Evolutionary conservation across 2,888 invertebrate species (phyloP), one percentile per base, ranked within the genome.

Genomic region (Lepidocyrtinus sp.): DNA sequence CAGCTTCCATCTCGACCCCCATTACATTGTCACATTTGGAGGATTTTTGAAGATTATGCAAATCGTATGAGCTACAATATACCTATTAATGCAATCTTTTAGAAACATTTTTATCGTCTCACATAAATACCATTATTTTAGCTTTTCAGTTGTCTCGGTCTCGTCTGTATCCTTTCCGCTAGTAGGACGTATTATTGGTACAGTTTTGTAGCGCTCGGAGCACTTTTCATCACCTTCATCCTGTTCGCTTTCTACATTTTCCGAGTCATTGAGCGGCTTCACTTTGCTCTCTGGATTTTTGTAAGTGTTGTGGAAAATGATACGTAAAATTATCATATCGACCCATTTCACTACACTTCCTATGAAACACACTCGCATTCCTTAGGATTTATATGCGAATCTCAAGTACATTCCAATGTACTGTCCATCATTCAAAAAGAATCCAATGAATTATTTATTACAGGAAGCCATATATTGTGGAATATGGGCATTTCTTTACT

Each of bases 281-380:
- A 93, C 88, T 93, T 92, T 89, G 93, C 96, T 86, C 96, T 96
- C 1, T 96, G 96, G 96, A 89, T 96, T 79, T 93, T 95, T 83
- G 96, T 92, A 88, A 89, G 90, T 87, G 62, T 45, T 45, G 17
- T 59, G 5, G 7, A 59, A n/a, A n/a, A n/a, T n/a, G n/a, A n/a
- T n/a, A n/a, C n/a, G n/a, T n/a, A n/a, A n/a, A n/a, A n/a, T n/a
- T n/a, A n/a, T n/a, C n/a, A n/a, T n/a, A n/a, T n/a, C n/a, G n/a
- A n/a, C n/a, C n/a, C n/a, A n/a, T n/a, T n/a, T n/a, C n/a, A n/a
- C n/a, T n/a, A n/a, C n/a, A n/a, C n/a, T n/a, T n/a, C n/a, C n/a
- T n/a, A n/a, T n/a, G n/a, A n/a, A n/a, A n/a, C n/a, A n/a, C n/a
- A n/a, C n/a, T n/a, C n/a, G n/a, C n/a, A n/a, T n/a, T n/a, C n/a